Conservation (phyloP, 2,888 invertebrate genomes). For the Beris chalybata region DNA sequence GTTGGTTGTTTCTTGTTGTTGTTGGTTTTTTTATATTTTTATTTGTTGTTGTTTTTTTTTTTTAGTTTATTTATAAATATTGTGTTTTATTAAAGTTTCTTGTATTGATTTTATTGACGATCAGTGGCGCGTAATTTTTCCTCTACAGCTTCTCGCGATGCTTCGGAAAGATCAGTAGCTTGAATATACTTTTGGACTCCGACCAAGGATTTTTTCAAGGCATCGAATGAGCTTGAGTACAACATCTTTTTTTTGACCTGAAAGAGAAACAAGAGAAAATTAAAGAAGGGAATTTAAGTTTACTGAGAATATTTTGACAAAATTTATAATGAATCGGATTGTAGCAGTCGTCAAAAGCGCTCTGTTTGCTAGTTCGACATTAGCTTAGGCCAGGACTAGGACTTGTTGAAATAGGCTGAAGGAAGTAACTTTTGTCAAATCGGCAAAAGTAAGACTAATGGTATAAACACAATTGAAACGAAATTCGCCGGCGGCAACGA, state of each 20-base stretch:
- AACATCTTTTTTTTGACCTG: conserved; percentile 81
- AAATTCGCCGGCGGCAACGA: too few relatives aligned
- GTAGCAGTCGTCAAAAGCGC: too few relatives aligned
- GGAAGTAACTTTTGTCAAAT: too few relatives aligned
- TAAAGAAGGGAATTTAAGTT: too few relatives aligned
- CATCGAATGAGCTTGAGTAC: conserved; percentile 95
- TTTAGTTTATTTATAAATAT: conserved; percentile 36
- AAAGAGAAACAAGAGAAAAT: conserved; percentile 24
- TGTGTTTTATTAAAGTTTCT: conserved; percentile 33
- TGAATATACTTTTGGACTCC: conserved; percentile 97
- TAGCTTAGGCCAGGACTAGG: too few relatives aligned
- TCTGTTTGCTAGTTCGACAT: too few relatives aligned
- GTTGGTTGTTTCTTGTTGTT: conserved; percentile 13
- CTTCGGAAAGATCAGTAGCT: conserved; percentile 93
- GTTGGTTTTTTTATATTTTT: neutral
- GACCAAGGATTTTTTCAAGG: conserved; percentile 94
- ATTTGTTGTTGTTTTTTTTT: conserved; percentile 26
- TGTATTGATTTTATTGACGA: conserved; percentile 69
- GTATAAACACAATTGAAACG: too few relatives aligned
- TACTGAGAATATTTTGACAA: too few relatives aligned
- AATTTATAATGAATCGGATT: too few relatives aligned
- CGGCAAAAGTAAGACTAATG: too few relatives aligned
- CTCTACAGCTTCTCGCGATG: conserved; percentile 90
- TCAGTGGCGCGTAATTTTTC: conserved; percentile 93
- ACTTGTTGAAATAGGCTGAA: too few relatives aligned